Conservation (phyloP, 2,797 vertebrate species). For the Sebastes kiyomatsui region DNA sequence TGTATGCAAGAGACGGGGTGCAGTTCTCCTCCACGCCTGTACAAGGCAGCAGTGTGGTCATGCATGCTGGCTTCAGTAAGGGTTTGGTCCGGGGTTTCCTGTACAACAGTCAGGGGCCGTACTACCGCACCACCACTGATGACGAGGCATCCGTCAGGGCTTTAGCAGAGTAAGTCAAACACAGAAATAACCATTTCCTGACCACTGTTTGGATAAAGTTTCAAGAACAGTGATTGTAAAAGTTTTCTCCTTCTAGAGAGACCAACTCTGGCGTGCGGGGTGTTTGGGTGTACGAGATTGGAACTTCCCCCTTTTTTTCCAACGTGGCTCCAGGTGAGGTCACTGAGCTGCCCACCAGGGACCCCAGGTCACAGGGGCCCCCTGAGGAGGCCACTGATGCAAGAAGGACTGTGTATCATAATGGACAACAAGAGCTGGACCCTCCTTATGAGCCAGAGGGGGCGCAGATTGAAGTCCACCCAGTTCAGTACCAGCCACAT, state of each 20-base stretch:
- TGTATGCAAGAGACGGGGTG: constrained; percentile 88
- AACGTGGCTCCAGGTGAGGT: constrained; percentile 76
- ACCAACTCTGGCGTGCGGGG: constrained; percentile 91
- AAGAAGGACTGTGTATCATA: constrained; percentile 13
- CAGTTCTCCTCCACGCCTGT: constrained; percentile 84
- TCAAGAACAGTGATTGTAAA: neutral
- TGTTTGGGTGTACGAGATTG: constrained; percentile 92
- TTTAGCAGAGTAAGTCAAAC: constrained; percentile 85
- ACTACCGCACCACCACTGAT: constrained; percentile 83
- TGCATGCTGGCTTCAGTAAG: constrained; percentile 89
- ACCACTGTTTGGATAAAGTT: neutral
- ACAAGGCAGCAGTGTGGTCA: constrained; percentile 54
- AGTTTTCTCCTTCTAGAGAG: constrained; percentile 70
- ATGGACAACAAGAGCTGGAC: constrained; percentile 54
- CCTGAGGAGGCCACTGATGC: neutral
- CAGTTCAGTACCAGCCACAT: constrained; percentile 77
- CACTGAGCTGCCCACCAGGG: constrained; percentile 60
- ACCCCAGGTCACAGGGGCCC: neutral
- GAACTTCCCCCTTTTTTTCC: constrained; percentile 80
- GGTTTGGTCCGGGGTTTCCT: constrained; percentile 78
- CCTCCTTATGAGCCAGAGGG: constrained; percentile 37
- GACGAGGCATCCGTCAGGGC: constrained; percentile 83
- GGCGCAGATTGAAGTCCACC: constrained; percentile 63
- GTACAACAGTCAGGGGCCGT: constrained; percentile 78
- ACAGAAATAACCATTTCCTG: neutral